Evolutionary conservation across 1,140 invertebrate genomes (phyloP).

Genomic region (Frieseomelitta varia): DNA sequence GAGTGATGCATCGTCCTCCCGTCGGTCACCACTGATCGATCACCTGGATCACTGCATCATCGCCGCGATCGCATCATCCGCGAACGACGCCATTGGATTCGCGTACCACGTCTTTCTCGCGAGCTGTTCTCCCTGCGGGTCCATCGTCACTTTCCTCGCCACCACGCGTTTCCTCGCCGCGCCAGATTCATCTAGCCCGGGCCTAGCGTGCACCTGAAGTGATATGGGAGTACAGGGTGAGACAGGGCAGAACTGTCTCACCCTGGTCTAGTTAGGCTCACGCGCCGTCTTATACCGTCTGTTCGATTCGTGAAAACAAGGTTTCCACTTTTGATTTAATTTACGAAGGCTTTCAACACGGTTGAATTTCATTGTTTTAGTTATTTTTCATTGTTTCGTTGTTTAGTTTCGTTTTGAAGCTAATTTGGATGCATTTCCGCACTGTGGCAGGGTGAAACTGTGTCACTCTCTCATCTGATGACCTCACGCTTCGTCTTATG

Average conservation of each 20-base stretch:
- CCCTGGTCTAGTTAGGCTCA: neutral
- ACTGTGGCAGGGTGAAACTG: too few species aligned
- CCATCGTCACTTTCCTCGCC: constrained; percentile 45
- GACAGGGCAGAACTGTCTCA: constrained; percentile 42
- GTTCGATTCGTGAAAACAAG: too few species aligned
- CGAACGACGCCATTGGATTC: constrained; percentile 15
- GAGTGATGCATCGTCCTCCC: constrained; percentile 63
- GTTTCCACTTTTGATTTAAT: too few species aligned
- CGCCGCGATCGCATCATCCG: constrained; percentile 24
- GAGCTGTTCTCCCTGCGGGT: constrained; percentile 28
- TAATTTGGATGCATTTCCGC: too few species aligned
- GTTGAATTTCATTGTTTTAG: too few species aligned
- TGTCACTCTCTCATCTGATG: too few species aligned
- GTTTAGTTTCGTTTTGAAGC: too few species aligned
- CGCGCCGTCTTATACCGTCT: too few species aligned
- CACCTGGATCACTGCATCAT: constrained; percentile 64
- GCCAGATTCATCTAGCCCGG: neutral
- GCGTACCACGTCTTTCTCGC: constrained; percentile 52
- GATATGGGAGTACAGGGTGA: constrained; percentile 14
- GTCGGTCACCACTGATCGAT: constrained; percentile 46
- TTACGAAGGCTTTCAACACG: too few species aligned
- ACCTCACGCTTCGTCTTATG: too few species aligned
- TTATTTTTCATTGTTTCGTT: too few species aligned
- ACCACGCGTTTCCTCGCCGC: neutral
- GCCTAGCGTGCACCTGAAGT: constrained; percentile 9